phyloP scores from a whole-genome alignment of 1,140 invertebrate genomes.

The Rhagoletis pomonella region DNA sequence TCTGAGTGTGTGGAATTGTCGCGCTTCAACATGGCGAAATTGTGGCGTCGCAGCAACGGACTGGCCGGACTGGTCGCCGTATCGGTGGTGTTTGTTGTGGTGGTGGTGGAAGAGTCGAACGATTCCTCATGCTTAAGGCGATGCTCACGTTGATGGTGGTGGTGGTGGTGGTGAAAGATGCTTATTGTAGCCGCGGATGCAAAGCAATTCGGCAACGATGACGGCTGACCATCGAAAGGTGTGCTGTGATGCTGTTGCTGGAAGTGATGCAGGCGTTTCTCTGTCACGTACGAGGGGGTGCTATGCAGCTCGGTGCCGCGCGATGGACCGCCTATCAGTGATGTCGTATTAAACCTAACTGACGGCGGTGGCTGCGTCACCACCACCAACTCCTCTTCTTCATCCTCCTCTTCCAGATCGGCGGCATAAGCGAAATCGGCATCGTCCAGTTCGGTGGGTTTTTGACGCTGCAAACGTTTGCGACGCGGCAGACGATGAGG shows the following conservation, averaged over 20 bases:
- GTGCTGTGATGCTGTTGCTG: constrained; percentile 6
- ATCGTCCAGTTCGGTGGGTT: constrained; percentile 57
- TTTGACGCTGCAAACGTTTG: constrained; percentile 56
- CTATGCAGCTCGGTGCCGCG: not conserved
- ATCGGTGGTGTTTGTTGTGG: constrained; percentile 59
- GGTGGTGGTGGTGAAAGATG: not conserved
- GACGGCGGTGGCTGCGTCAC: constrained; percentile 7
- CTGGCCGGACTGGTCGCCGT: constrained; percentile 58
- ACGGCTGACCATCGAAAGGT: constrained; percentile 45
- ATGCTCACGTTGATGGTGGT: constrained; percentile 50
- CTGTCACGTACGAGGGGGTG: not conserved
- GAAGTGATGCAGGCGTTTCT: not conserved
- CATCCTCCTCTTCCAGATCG: constrained; percentile 65
- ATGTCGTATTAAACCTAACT: constrained; percentile 56
- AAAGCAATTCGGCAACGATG: constrained; percentile 47
- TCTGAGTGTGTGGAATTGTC: constrained; percentile 81
- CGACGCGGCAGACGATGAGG: constrained; percentile 58
- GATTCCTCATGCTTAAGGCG: constrained; percentile 68
- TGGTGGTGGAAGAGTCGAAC: constrained; percentile 64
- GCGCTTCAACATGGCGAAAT: constrained; percentile 72
- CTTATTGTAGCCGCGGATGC: not conserved
- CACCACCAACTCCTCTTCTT: constrained; percentile 49
- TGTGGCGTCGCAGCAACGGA: constrained; percentile 63
- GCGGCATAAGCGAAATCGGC: constrained; percentile 66
- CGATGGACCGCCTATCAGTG: not conserved